Percentiles rank a stretch among this genome's conserved stretches.
Evolutionary conservation across 2,888 invertebrate genomes (phyloP).

Genomic region (Blastobasis adustella): DNA sequence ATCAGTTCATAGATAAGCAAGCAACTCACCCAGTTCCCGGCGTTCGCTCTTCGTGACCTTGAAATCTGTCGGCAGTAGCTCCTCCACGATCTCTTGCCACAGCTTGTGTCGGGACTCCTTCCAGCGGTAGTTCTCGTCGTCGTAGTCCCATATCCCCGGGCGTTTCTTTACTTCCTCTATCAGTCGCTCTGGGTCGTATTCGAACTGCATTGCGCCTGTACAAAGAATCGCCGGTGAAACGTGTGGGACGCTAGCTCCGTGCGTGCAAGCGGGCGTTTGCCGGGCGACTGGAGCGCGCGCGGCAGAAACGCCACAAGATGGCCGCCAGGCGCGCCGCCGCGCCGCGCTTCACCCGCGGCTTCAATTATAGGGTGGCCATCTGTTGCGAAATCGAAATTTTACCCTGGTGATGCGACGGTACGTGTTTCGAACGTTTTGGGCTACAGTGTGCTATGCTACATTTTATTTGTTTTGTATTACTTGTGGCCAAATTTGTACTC

Average conservation of each 20-base stretch:
- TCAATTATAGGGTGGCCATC: constrained; percentile 34
- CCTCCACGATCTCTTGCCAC: constrained; percentile 56
- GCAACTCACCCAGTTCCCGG: constrained; percentile 53
- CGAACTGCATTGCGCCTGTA: constrained; percentile 46
- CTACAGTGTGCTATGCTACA: too few relatives aligned
- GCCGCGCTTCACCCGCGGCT: background rate
- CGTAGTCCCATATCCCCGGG: constrained; percentile 61
- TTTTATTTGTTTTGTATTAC: too few relatives aligned
- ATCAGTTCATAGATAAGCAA: too few relatives aligned
- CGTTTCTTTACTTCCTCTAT: constrained; percentile 59
- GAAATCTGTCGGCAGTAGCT: constrained; percentile 44
- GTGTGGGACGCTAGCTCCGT: constrained; percentile 4
- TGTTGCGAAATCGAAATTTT: background rate
- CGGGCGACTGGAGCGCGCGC: constrained; percentile 59
- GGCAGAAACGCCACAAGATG: constrained; percentile 53
- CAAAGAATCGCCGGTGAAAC: constrained; percentile 1
- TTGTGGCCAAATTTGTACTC: too few relatives aligned
- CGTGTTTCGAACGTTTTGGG: too few relatives aligned
- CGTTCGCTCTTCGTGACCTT: constrained; percentile 56
- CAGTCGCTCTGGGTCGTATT: constrained; percentile 60
- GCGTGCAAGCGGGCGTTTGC: constrained; percentile 44
- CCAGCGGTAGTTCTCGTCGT: constrained; percentile 45
- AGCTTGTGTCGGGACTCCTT: constrained; percentile 41
- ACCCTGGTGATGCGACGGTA: too few relatives aligned
- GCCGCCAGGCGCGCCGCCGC: constrained; percentile 42